phyloP scores from a whole-genome alignment of 2,888 invertebrate species.

The Sclerodermus sp. region DNA sequence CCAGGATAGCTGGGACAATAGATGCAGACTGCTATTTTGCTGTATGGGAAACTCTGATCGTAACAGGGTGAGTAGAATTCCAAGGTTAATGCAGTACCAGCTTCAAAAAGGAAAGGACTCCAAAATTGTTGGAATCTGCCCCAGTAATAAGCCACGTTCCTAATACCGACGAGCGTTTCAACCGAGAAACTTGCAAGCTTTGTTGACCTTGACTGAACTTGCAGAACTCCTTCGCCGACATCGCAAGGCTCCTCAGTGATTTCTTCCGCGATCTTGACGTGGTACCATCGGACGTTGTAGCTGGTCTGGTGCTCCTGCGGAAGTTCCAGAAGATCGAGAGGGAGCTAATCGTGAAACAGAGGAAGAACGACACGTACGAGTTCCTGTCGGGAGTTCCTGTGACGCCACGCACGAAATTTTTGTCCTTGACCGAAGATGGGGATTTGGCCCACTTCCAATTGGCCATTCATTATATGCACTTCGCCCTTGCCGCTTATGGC shows the following conservation, averaged over 20 bases:
- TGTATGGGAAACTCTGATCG: conserved; percentile 79
- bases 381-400: conserved; percentile 84
- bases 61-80: conserved; percentile 61
- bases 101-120: too few species aligned
- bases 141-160: too few species aligned
- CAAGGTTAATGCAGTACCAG: background rate
- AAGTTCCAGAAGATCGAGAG: conserved; percentile 80
- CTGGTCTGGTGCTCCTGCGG: conserved; percentile 77
- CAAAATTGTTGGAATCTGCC: too few species aligned
- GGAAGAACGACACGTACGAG: conserved; percentile 80
- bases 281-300: conserved; percentile 84
- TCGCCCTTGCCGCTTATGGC: conserved; percentile 82
- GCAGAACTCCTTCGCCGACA: conserved; percentile 82
- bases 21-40: conserved; percentile 80
- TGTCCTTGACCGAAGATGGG: conserved; percentile 74
- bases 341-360: conserved; percentile 73
- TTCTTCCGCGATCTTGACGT: conserved; percentile 88
- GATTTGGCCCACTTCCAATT: conserved; percentile 71
- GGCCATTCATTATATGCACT: conserved; percentile 82
- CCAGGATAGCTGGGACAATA: conserved; percentile 85
- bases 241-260: conserved; percentile 79
- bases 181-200: too few species aligned
- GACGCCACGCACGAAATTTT: conserved; percentile 78
- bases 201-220: too few species aligned
- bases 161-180: too few species aligned